phyloP scores from a whole-genome alignment of 1,140 invertebrate species.

The Drosophila subobscura region DNA sequence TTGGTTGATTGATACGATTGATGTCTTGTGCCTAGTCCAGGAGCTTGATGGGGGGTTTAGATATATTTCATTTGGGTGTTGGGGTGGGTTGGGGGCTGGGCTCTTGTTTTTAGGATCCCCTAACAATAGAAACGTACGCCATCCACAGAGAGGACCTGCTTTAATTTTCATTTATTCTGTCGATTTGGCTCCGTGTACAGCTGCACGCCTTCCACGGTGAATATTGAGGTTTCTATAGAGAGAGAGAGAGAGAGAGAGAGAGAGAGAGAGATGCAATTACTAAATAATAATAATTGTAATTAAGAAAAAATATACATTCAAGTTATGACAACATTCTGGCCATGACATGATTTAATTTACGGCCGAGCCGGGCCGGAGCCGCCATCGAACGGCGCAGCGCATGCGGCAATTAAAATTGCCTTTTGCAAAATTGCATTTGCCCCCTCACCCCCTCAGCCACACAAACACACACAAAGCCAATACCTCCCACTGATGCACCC shows the following conservation, averaged over 20 bases:
- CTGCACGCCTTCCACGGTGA: conserved; percentile 94
- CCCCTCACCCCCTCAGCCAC: conserved; percentile 5
- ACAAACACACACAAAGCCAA: conserved; percentile 10
- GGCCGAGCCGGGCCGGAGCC: background rate
- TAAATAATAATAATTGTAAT: conserved; percentile 50
- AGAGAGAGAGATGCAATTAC: conserved; percentile 7
- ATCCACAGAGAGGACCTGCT: conserved; percentile 83
- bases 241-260: conserved; percentile 2
- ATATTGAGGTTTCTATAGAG: conserved; percentile 94
- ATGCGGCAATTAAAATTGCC: conserved; percentile 69
- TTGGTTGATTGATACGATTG: conserved; percentile 45
- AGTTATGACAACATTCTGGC: conserved; percentile 54
- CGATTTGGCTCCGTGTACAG: conserved; percentile 88
- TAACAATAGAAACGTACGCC: conserved; percentile 84
- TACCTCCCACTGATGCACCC: conserved; percentile 1
- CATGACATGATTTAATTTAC: conserved; percentile 69
- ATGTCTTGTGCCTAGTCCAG: conserved; percentile 24
- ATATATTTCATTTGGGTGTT: conserved; percentile 7
- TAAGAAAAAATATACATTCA: conserved; percentile 32
- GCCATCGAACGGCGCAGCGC: conserved; percentile 22
- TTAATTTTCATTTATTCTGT: conserved; percentile 84
- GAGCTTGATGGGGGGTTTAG: conserved; percentile 10
- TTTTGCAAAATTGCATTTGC: conserved; percentile 64
- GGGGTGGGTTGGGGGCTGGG: conserved; percentile 15
- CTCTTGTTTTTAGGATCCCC: conserved; percentile 36